Evolutionary conservation across 2,888 invertebrate genomes (phyloP).

Genomic region (Trachelus troglodyta): DNA sequence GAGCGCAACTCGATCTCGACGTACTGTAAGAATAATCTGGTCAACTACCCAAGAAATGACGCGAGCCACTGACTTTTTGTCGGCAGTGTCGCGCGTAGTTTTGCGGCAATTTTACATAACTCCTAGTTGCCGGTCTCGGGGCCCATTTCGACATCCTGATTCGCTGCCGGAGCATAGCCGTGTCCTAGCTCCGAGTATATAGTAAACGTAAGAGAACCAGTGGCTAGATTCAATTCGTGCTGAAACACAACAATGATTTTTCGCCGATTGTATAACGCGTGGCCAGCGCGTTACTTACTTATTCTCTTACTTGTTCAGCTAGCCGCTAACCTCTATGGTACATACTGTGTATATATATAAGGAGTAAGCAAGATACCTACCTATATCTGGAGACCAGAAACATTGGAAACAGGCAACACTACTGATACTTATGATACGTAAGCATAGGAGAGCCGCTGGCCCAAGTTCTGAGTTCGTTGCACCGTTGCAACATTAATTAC

Average conservation of each 20-base stretch:
- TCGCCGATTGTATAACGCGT: conserved; percentile 24
- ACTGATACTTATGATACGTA: not conserved
- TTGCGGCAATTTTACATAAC: conserved; percentile 51
- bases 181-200: conserved; percentile 1
- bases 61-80: conserved; percentile 10
- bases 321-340: not conserved
- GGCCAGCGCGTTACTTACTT: not conserved
- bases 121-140: conserved; percentile 25
- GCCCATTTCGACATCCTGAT: conserved; percentile 38
- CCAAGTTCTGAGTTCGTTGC: conserved; percentile 50
- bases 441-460: conserved; percentile 13
- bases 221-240: not conserved
- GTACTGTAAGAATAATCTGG: not conserved
- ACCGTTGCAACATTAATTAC: conserved; percentile 59
- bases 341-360: not conserved
- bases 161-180: not conserved
- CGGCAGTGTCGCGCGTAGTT: conserved; percentile 29
- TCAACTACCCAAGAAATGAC: not conserved
- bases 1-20: not conserved
- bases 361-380: not conserved
- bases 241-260: conserved; percentile 24
- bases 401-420: not conserved
- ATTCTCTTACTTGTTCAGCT: not conserved
- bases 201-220: not conserved
- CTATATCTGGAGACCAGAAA: not conserved